phyloP scores from a whole-genome alignment of 2,888 invertebrate genomes.

The Sturmia bella region DNA sequence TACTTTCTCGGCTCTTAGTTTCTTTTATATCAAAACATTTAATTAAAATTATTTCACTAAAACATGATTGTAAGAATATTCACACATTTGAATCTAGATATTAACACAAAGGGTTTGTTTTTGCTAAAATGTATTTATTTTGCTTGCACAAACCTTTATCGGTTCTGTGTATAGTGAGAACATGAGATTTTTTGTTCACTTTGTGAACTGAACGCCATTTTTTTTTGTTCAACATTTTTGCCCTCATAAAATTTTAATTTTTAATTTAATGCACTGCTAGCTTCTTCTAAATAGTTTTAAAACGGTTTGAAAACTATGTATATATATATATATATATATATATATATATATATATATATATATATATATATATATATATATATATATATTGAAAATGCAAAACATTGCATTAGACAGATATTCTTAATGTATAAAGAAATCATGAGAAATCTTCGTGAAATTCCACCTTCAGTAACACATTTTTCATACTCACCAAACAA shows the following conservation, averaged over 20 bases:
- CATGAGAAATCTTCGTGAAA: too few species aligned
- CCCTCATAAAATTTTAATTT: constrained; percentile 58
- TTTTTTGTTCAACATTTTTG: not conserved
- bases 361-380: too few species aligned
- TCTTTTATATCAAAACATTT: constrained; percentile 36
- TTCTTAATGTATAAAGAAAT: too few species aligned
- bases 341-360: too few species aligned
- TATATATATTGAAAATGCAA: too few species aligned
- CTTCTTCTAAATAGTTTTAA: too few species aligned
- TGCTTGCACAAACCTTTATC: constrained; percentile 20
- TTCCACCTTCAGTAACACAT: too few species aligned
- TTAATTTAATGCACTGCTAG: constrained; percentile 50
- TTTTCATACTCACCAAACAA: too few species aligned
- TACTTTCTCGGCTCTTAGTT: not conserved
- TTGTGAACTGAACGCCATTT: constrained; percentile 6
- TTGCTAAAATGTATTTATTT: not conserved
- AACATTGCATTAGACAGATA: too few species aligned
- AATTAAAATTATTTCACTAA: constrained; percentile 58
- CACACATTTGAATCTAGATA: constrained; percentile 23
- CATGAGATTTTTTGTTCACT: constrained; percentile 14
- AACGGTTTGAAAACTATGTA: too few species aligned
- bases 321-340: too few species aligned
- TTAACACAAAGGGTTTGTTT: not conserved
- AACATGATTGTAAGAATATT: constrained; percentile 1
- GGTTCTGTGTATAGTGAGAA: not conserved